These are phyloP conservation scores for Trematomus bernacchii DNA, from an alignment of 2,797 vertebrate genomes.

Conservation along the genomic window DNA sequence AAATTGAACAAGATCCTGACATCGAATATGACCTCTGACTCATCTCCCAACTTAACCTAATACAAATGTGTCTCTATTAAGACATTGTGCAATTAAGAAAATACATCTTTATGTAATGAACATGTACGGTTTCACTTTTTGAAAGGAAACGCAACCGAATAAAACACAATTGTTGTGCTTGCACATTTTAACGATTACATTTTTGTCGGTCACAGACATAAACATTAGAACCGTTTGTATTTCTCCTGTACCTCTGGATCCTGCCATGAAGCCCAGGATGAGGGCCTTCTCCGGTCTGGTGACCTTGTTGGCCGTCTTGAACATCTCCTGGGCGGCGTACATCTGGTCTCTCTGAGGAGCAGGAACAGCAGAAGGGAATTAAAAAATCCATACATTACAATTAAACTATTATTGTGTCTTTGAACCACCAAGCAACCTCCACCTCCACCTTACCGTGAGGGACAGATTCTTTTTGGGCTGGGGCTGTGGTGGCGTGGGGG, in stretches of 20 bases:
- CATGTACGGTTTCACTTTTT: too few species aligned
- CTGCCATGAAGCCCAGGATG: constrained; percentile 99
- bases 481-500: constrained; percentile 87
- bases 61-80: too few species aligned
- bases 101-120: too few species aligned
- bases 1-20: background rate
- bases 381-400: too few species aligned
- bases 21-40: background rate
- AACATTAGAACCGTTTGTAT: too few species aligned
- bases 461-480: constrained; percentile 95
- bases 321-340: constrained; percentile 98
- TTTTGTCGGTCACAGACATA: too few species aligned
- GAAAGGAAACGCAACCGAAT: too few species aligned
- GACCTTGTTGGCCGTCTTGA: constrained; percentile 99
- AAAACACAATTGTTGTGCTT: too few species aligned
- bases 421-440: too few species aligned
- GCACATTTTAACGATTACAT: too few species aligned
- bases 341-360: constrained; percentile 94
- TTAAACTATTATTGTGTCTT: background rate
- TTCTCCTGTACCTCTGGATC: constrained; percentile 90
- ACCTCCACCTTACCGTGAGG: constrained; percentile 88
- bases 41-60: too few species aligned
- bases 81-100: too few species aligned
- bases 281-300: constrained; percentile 98
- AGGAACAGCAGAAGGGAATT: constrained; percentile 20